Evolutionary conservation across 23 tunicate species (phyloP).

Genomic region (Pegea sp.): DNA sequence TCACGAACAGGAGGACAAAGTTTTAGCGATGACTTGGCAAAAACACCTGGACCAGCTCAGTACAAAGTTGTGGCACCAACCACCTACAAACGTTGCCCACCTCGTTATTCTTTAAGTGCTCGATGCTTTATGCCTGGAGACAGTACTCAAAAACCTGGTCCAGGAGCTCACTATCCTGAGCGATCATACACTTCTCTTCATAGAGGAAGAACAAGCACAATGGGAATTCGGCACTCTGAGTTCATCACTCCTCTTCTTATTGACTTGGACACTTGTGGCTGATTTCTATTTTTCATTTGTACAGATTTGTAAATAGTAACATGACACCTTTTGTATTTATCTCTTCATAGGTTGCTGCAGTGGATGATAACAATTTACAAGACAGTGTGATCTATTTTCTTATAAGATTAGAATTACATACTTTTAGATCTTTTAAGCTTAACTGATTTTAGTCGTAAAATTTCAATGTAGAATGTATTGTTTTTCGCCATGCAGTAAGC

Average conservation of each 20-base stretch:
- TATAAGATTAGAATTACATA: too few species aligned
- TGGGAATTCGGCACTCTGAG: slow-evolving; percentile 77
- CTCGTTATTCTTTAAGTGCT: slow-evolving; percentile 33
- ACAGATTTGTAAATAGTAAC: too few species aligned
- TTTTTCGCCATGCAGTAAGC: too few species aligned
- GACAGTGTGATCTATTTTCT: too few species aligned
- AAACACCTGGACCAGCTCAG: slow-evolving; percentile 73
- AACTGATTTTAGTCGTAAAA: too few species aligned
- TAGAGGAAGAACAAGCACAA: slow-evolving; percentile 17
- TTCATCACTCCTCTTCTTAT: slow-evolving; percentile 73
- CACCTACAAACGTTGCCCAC: slow-evolving; percentile 20
- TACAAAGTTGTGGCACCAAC: slow-evolving; percentile 14
- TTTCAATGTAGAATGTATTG: too few species aligned
- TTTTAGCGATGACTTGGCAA: slow-evolving; percentile 43
- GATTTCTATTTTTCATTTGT: too few species aligned
- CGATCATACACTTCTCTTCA: slow-evolving; percentile 3
- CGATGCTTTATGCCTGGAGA: slow-evolving; percentile 60
- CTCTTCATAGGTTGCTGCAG: too few species aligned
- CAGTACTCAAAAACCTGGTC: slow-evolving; percentile 66
- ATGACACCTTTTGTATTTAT: too few species aligned
- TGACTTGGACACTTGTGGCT: slow-evolving; percentile 40
- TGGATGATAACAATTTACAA: too few species aligned
- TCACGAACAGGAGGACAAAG: slow-evolving; percentile 21
- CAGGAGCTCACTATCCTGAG: slow-evolving; percentile 51
- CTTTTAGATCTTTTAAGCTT: too few species aligned